Base-by-base conservation (phyloP, 2,113 vertebrate species). In the Pseudorhombus dupliciocellatus region DNA sequence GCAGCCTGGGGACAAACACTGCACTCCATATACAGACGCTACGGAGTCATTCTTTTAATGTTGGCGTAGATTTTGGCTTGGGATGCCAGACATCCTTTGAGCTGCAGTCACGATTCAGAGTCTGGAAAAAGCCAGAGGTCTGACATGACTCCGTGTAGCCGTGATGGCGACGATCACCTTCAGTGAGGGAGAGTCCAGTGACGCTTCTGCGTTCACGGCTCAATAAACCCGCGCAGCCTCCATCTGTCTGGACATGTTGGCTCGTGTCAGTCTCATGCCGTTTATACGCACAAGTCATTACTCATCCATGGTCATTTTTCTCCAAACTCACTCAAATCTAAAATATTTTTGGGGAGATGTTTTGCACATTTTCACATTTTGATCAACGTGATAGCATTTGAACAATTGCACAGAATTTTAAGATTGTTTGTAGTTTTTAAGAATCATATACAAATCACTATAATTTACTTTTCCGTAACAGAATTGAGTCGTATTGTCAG, bases 201-300 rank as follows among this genome's bases (percentile, higher is more conserved):
- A 85, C 64, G 78, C 84, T 21, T 65, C 63, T 22, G 68, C 46
- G 34, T 81, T 86, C 64, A 83, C 81, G 81, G 87, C 50, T 87
- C 75, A 83, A 1, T 71, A 53, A 72, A 40, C 21, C 15, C 7
- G 65, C 53, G 54, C 40, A 28, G n/a, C 8, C 70, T 70, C 87
- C 90, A 81, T 89, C 84, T 90, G 82, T 53, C 69, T 64, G 44
- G 12, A 30, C 8, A 15, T 26, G 34, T 8, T 86, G 87, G 89
- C 90, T 91, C 86, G 90, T 91, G 92, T 88, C 90, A 73, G 90
- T 53, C 88, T 90, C 89, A 89, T 83, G 89, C 81, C 77, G 31
- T 58, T 80, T 44, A 75, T 67, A 63, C 21, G 4, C 55, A 2
- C 50, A 50, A 16, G 10, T 60, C 18, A 25, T 24, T 4, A 28